Conservation (phyloP, 1,140 invertebrate genomes). For the Penaeus chinensis region DNA sequence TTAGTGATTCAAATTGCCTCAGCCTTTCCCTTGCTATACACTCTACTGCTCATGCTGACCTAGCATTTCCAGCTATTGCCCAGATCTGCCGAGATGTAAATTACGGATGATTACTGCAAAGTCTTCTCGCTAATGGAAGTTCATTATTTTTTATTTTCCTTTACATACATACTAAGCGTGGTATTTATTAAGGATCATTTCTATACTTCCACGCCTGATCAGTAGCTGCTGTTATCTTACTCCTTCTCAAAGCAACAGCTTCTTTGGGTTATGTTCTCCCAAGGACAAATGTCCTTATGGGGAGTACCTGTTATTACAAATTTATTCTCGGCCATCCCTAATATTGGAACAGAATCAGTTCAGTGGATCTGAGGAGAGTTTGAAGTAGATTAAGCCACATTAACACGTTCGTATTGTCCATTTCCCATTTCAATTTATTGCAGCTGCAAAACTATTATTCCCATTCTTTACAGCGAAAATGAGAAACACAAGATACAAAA, state of each 20-base stretch:
- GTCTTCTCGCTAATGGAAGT: slow-evolving; percentile 71
- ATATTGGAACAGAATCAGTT: slow-evolving; percentile 73
- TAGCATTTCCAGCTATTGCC: slow-evolving; percentile 72
- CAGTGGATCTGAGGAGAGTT: slow-evolving; percentile 79
- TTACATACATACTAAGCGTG: slow-evolving; percentile 66
- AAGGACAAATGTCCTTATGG: slow-evolving; percentile 81
- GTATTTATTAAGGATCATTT: slow-evolving; percentile 66
- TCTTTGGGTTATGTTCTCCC: slow-evolving; percentile 78
- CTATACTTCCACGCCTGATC: slow-evolving; percentile 71
- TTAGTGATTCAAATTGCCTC: slow-evolving; percentile 74
- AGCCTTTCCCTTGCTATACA: slow-evolving; percentile 75
- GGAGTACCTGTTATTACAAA: slow-evolving; percentile 80
- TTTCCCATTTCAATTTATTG: slow-evolving; percentile 78
- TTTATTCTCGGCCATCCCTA: slow-evolving; percentile 76
- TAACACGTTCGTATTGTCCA: slow-evolving; percentile 79
- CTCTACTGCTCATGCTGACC: slow-evolving; percentile 71
- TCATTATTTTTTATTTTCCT: slow-evolving; percentile 68
- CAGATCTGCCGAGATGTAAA: slow-evolving; percentile 67
- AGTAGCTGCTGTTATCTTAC: slow-evolving; percentile 72
- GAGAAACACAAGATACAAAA: too few species aligned
- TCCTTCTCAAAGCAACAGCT: slow-evolving; percentile 75
- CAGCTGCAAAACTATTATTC: too few species aligned
- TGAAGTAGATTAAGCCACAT: slow-evolving; percentile 75
- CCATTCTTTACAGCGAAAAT: too few species aligned
- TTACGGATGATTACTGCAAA: slow-evolving; percentile 72